Evolutionary conservation across 2,113 vertebrate genomes (phyloP), one percentile per base, ranked within the genome.

Genomic region (Callionymus lyra): DNA sequence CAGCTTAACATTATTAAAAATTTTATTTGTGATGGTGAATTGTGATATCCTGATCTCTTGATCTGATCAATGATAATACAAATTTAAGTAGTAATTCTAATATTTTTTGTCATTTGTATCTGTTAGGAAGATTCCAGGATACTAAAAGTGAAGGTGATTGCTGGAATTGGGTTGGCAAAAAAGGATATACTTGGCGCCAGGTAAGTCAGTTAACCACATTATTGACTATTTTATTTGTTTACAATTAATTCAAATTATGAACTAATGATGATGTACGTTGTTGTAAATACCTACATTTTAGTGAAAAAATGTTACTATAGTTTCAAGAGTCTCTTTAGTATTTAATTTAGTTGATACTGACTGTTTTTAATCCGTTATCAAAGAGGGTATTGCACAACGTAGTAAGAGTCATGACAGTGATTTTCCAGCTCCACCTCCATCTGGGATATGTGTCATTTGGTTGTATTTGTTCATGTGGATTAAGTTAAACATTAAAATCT

Each of bases 181-280:
- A 98, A 98, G 74, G 95, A 98, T 56, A 87, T 98, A 55, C 77
- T 98, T 45, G 95, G 95, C 71, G 88, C 95, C 60, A 97, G 94
- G 94, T 97, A 80, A 86, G 88, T 66, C 2, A 2, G 21, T 41
- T 16, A 19, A 16, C 12, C 16, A 41, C 16, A 12, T 13, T 38
- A 3, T 39, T 34, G 31, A 48, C 45, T 12, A 18, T 40, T 16
- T 39, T 10, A n/a, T n/a, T n/a, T n/a, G n/a, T n/a, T n/a, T n/a
- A n/a, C n/a, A n/a, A n/a, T n/a, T n/a, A n/a, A n/a, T n/a, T n/a
- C n/a, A n/a, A n/a, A n/a, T n/a, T n/a, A n/a, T n/a, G n/a, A n/a
- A n/a, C n/a, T n/a, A n/a, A n/a, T n/a, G n/a, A n/a, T n/a, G n/a
- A n/a, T n/a, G n/a, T n/a, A n/a, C n/a, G n/a, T n/a, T n/a, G n/a